These are phyloP conservation scores for Cyrtonyx montezumae DNA, from an alignment of 2,113 vertebrate genomes.

Conservation along the genomic window DNA sequence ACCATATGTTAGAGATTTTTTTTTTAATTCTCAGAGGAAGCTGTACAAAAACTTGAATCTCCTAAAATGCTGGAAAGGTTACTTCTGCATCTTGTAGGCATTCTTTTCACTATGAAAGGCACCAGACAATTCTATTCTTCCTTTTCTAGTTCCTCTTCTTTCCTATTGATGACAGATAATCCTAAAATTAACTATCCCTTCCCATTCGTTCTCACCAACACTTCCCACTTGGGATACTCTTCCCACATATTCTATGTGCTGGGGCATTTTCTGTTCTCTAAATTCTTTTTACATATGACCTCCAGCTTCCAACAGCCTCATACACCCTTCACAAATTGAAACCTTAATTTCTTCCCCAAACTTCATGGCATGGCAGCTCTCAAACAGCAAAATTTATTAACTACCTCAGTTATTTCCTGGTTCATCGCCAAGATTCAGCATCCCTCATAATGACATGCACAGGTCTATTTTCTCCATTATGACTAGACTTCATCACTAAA, in stretches of 20 bases:
- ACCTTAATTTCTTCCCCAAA: background rate
- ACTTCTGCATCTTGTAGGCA: background rate
- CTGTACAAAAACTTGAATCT: background rate
- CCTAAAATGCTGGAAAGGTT: background rate
- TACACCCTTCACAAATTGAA: rapidly evolving
- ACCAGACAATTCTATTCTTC: rapidly evolving
- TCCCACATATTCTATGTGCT: background rate
- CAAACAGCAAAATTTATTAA: background rate
- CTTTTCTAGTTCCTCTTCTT: background rate
- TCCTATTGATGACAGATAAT: background rate
- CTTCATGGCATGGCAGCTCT: rapidly evolving
- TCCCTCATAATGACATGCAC: background rate
- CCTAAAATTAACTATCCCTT: background rate
- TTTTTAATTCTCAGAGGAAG: background rate
- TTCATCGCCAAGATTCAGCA: background rate
- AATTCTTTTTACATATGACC: background rate
- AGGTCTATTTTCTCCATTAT: background rate
- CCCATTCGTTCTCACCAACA: background rate
- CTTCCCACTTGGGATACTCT: background rate
- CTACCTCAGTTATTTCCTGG: rapidly evolving
- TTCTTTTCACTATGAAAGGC: background rate
- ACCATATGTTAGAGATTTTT: background rate
- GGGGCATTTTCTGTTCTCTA: background rate
- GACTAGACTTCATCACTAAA: background rate
- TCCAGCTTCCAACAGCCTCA: background rate